Conservation (phyloP, 2,888 invertebrate genomes). For the Morinoia aosen region DNA sequence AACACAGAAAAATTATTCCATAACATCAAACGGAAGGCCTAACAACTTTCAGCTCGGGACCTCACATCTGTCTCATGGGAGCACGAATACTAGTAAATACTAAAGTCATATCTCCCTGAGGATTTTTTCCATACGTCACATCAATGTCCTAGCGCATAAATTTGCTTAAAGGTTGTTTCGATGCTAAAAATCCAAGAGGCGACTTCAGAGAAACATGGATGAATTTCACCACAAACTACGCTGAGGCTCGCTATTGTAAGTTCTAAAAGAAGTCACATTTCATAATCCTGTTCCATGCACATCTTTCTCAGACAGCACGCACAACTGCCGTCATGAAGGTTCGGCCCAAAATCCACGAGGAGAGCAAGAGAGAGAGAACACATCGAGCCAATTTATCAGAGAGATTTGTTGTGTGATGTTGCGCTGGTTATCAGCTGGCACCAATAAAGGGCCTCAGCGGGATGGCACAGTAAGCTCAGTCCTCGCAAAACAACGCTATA, state of each 20-base stretch:
- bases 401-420: constrained; percentile 44
- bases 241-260: neutral
- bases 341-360: neutral
- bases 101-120: no score
- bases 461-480: constrained; percentile 45
- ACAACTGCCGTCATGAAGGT: neutral
- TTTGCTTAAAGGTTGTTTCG: no score
- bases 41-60: no score
- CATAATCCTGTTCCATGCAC: neutral
- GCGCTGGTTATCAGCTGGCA: constrained; percentile 48
- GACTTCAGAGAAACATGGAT: neutral
- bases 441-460: constrained; percentile 48
- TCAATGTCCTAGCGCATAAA: no score
- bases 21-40: no score
- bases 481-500: constrained; percentile 47
- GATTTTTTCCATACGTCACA: no score
- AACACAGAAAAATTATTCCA: no score
- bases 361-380: neutral
- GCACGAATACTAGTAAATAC: no score
- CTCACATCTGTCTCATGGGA: no score
- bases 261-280: neutral
- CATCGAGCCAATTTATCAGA: constrained; percentile 43
- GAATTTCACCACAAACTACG: neutral
- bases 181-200: neutral
- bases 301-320: neutral